These are phyloP conservation scores for Leptopilina syphax DNA, from an alignment of 2,888 invertebrate species.

Conservation along the genomic window DNA sequence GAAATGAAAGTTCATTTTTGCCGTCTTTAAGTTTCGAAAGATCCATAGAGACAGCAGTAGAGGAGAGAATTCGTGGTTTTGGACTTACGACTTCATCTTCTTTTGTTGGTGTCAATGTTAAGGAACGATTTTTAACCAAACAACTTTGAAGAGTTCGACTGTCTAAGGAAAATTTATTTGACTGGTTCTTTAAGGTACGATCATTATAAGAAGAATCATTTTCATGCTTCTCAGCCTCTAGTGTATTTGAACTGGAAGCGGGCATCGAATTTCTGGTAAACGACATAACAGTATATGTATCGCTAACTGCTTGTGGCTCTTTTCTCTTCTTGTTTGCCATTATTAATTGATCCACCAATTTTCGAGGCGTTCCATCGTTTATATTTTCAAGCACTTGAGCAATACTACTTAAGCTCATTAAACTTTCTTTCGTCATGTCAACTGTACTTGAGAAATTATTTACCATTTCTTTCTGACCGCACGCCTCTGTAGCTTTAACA, in stretches of 20 bases:
- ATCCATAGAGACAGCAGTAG: neutral
- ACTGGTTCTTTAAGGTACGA: conserved; percentile 39
- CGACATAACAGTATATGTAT: conserved; percentile 59
- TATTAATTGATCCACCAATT: conserved; percentile 69
- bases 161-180: conserved; percentile 64
- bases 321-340: conserved; percentile 57
- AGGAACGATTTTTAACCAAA: conserved; percentile 46
- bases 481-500: conserved; percentile 9
- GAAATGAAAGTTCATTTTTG: conserved; percentile 23
- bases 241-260: conserved; percentile 48
- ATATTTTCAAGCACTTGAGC: conserved; percentile 57
- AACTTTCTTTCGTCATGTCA: conserved; percentile 43
- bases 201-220: conserved; percentile 46
- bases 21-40: neutral
- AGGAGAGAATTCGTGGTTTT: neutral
- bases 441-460: conserved; percentile 5
- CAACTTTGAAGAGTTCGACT: conserved; percentile 54
- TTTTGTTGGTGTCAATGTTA: conserved; percentile 44
- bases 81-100: neutral
- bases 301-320: conserved; percentile 38
- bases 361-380: conserved; percentile 66
- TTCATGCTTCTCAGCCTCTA: conserved; percentile 47
- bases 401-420: conserved; percentile 71
- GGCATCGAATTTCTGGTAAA: conserved; percentile 59
- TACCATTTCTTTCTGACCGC: neutral